These are phyloP conservation scores for Aplysina aerophoba DNA, from an alignment of 37 sponge, comb jelly and placozoan genomes.

Conservation along the genomic window DNA sequence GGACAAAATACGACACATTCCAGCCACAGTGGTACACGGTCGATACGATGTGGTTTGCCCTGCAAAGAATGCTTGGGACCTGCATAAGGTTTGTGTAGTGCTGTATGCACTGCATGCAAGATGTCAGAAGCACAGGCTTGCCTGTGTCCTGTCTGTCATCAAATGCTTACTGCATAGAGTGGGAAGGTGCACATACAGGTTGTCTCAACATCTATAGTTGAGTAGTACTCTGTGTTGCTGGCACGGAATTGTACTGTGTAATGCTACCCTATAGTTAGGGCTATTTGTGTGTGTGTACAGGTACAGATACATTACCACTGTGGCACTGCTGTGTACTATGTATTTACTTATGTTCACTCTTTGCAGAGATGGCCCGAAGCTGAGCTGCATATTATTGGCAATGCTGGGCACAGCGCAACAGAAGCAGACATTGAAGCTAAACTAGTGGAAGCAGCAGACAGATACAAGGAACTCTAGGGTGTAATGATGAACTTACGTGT, in stretches of 20 bases:
- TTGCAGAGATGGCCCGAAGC: slow-evolving; percentile 65
- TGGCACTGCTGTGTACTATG: too few species aligned
- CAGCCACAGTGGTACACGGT: slow-evolving; percentile 66
- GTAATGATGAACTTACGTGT: neutral
- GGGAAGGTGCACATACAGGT: neutral
- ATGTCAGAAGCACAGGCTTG: too few species aligned
- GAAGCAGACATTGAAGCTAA: slow-evolving; percentile 24
- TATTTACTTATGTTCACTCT: neutral
- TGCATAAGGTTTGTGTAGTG: slow-evolving; percentile 55
- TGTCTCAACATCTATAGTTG: neutral
- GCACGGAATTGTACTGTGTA: too few species aligned
- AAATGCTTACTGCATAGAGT: too few species aligned
- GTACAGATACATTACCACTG: too few species aligned
- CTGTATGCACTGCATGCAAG: too few species aligned
- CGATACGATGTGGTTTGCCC: slow-evolving; percentile 76
- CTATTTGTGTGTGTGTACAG: slow-evolving; percentile 6
- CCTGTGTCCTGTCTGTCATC: too few species aligned
- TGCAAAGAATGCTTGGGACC: slow-evolving; percentile 65
- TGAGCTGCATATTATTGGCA: slow-evolving; percentile 46
- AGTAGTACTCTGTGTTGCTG: too few species aligned
- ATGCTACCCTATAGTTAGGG: too few species aligned
- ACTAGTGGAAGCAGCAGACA: slow-evolving; percentile 51
- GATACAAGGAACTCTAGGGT: slow-evolving; percentile 45
- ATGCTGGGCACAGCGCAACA: slow-evolving; percentile 63
- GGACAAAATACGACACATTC: slow-evolving; percentile 68